Conservation (phyloP, 2,888 invertebrate genomes). For the Entomobrya proxima region DNA sequence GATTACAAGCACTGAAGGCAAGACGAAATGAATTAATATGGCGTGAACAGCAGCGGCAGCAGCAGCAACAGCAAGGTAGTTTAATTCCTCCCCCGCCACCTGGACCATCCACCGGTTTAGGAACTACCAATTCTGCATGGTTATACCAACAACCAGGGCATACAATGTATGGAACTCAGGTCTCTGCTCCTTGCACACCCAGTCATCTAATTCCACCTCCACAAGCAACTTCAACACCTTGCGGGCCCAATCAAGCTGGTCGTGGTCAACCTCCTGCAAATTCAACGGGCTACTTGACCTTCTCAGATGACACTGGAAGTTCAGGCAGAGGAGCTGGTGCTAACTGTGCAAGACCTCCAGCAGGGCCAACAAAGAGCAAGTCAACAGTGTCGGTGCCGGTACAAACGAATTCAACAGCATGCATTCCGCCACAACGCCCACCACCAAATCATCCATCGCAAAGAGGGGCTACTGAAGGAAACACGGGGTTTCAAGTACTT, state of each 20-base stretch:
- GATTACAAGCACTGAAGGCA: not conserved
- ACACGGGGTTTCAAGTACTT: not conserved
- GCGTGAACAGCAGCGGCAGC: not conserved
- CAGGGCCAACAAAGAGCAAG: no score
- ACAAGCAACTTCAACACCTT: not conserved
- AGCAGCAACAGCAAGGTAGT: not conserved
- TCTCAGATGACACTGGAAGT: not conserved
- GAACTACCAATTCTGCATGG: not conserved
- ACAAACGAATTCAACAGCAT: not conserved
- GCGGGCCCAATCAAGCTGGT: no score
- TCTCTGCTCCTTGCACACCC: not conserved
- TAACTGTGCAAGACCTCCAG: not conserved
- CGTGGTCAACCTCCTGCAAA: no score
- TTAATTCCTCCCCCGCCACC: not conserved
- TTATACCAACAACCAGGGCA: not conserved
- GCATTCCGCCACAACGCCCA: not conserved
- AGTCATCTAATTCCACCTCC: not conserved
- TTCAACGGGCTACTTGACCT: not conserved
- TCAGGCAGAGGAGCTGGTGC: not conserved
- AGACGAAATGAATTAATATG: not conserved
- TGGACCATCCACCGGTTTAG: not conserved
- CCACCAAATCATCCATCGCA: not conserved
- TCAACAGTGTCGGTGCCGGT: no score
- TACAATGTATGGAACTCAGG: no score
- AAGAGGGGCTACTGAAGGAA: not conserved